Percentiles rank a stretch among this genome's conserved stretches.
phyloP scores from a whole-genome alignment of 1,140 invertebrate genomes.

The Plodia interpunctella region DNA sequence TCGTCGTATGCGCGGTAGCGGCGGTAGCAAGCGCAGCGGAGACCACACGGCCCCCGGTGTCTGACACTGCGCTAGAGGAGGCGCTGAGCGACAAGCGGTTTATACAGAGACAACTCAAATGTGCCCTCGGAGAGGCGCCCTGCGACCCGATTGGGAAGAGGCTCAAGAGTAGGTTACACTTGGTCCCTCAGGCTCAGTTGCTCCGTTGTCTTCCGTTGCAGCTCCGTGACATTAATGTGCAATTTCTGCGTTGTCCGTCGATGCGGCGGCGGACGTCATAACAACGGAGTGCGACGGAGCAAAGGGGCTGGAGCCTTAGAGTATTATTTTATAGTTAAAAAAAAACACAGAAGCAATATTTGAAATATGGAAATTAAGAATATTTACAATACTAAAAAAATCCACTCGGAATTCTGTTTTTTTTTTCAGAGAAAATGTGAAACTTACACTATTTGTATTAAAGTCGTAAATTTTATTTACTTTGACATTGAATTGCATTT shows the following conservation, averaged over 20 bases:
- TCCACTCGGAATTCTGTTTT: no score
- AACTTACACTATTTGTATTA: background rate
- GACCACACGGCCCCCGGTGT: slow-evolving; percentile 65
- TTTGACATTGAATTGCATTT: background rate
- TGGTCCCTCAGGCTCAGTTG: no score
- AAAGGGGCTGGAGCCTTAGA: no score
- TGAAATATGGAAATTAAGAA: no score
- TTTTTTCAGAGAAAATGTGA: background rate
- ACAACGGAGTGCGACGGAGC: no score
- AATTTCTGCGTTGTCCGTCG: no score
- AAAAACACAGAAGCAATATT: no score
- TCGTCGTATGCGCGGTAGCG: slow-evolving; percentile 22
- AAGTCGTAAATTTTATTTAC: background rate
- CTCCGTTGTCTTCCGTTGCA: no score
- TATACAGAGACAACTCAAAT: slow-evolving; percentile 82
- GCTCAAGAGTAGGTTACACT: slow-evolving; percentile 81
- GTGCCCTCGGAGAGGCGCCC: slow-evolving; percentile 82
- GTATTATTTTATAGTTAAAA: no score
- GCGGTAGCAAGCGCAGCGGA: slow-evolving; percentile 42
- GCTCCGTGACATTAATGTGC: no score
- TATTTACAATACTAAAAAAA: no score
- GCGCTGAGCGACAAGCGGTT: slow-evolving; percentile 84
- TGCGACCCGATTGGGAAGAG: slow-evolving; percentile 84
- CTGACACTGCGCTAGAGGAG: slow-evolving; percentile 81
- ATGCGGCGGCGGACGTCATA: no score